Conservation (phyloP, 2,888 invertebrate species). For the Criorhina ranunculi region DNA sequence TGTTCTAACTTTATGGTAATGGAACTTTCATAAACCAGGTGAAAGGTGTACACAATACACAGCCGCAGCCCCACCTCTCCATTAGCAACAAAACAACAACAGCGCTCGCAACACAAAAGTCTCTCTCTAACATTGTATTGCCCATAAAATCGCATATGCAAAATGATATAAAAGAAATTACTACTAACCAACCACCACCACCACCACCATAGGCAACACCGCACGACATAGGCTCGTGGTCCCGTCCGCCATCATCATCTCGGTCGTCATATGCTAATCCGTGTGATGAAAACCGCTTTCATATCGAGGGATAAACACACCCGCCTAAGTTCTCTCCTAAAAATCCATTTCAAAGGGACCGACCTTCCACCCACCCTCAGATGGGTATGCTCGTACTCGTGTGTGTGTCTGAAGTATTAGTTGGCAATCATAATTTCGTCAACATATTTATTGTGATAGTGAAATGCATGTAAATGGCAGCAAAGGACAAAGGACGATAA, state of each 20-base stretch:
- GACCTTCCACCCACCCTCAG: too few relatives aligned
- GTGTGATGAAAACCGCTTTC: constrained; percentile 68
- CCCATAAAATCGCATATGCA: constrained; percentile 75
- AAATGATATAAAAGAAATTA: constrained; percentile 73
- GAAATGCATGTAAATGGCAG: constrained; percentile 72
- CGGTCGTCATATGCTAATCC: constrained; percentile 71
- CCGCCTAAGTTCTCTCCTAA: constrained; percentile 49
- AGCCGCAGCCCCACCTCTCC: constrained; percentile 18
- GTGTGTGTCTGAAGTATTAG: constrained; percentile 54
- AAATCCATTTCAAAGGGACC: constrained; percentile 57
- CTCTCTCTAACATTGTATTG: constrained; percentile 67
- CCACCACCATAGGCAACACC: constrained; percentile 4
- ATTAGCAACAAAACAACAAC: constrained; percentile 40
- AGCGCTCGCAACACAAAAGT: constrained; percentile 27
- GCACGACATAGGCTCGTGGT: constrained; percentile 45
- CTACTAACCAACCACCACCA: constrained; percentile 47
- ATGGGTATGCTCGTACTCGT: too few relatives aligned
- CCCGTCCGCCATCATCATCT: constrained; percentile 40
- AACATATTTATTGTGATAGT: constrained; percentile 76
- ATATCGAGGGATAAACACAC: constrained; percentile 46
- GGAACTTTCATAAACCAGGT: constrained; percentile 73
- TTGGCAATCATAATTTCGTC: constrained; percentile 75
- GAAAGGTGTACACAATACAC: constrained; percentile 46
- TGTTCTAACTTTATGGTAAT: constrained; percentile 73
- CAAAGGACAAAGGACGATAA: constrained; percentile 71